phyloP scores from a whole-genome alignment of 2,113 vertebrate species.

The Onychorhynchus coronatus region DNA sequence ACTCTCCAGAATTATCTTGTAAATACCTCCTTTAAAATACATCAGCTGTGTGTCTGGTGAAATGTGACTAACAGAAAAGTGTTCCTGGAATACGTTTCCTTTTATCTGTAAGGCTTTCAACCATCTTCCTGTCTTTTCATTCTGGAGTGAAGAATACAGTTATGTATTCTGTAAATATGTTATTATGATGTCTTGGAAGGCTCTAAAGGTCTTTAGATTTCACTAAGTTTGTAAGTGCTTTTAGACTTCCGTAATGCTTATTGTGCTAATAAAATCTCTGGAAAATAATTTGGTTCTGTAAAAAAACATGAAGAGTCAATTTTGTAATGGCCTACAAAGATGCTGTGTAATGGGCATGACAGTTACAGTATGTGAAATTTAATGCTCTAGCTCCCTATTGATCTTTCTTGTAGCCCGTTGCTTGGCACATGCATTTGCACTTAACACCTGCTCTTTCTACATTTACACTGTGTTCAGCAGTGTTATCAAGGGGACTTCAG shows the following conservation, averaged over 20 bases:
- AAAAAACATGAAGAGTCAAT: neutral
- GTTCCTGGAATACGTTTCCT: neutral
- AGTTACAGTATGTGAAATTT: slow-evolving; percentile 74
- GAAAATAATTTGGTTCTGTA: slow-evolving; percentile 12
- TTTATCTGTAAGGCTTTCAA: neutral
- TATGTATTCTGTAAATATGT: neutral
- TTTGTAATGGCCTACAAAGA: neutral
- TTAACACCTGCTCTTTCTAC: slow-evolving; percentile 71
- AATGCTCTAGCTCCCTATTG: slow-evolving; percentile 81
- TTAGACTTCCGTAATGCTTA: neutral
- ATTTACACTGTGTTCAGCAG: slow-evolving; percentile 75
- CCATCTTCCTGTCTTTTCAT: neutral
- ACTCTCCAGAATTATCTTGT: neutral
- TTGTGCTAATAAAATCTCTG: neutral
- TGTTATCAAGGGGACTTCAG: neutral
- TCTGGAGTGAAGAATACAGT: neutral
- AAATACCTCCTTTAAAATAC: neutral
- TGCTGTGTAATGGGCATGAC: slow-evolving; percentile 60
- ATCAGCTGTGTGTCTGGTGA: neutral
- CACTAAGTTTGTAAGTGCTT: neutral
- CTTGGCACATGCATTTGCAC: slow-evolving; percentile 52
- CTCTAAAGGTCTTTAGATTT: neutral
- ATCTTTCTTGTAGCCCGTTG: slow-evolving; percentile 57
- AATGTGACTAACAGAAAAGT: neutral
- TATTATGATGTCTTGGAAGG: neutral